Conservation (phyloP, 2,113 vertebrate genomes). For the Phalacrocorax pelagicus region DNA sequence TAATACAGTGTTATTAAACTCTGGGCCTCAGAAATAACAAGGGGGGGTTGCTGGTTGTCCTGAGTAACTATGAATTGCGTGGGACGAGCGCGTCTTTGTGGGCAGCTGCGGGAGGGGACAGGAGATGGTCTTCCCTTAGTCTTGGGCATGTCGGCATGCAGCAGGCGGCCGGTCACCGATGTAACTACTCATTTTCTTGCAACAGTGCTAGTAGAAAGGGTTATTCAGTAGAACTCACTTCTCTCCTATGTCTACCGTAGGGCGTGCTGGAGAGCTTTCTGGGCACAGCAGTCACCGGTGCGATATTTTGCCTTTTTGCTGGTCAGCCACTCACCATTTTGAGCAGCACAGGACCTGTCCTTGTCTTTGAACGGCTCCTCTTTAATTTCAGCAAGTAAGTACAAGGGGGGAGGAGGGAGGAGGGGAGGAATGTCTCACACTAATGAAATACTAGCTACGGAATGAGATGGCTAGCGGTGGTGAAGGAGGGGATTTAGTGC, state of each 20-base stretch:
- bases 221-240: neutral
- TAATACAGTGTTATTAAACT: too few species aligned
- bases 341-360: slow-evolving; percentile 96
- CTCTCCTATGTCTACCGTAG: slow-evolving; percentile 60
- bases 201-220: neutral
- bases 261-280: slow-evolving; percentile 98
- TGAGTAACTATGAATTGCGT: rapidly evolving
- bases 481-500: neutral
- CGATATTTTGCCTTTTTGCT: slow-evolving; percentile 89
- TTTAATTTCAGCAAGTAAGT: slow-evolving; percentile 97
- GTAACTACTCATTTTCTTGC: rapidly evolving
- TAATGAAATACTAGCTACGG: neutral
- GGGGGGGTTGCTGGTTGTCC: neutral
- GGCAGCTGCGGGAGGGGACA: neutral
- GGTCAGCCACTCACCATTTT: slow-evolving; percentile 96
- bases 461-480: neutral
- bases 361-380: slow-evolving; percentile 95
- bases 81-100: rapidly evolving
- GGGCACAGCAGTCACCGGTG: slow-evolving; percentile 90
- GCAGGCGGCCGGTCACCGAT: rapidly evolving
- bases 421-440: neutral
- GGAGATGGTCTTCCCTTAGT: neutral
- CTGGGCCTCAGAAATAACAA: neutral
- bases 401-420: neutral
- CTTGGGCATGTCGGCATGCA: rapidly evolving